phyloP scores from a whole-genome alignment of 2,113 vertebrate genomes.

The Phylloscopus trochilus region DNA sequence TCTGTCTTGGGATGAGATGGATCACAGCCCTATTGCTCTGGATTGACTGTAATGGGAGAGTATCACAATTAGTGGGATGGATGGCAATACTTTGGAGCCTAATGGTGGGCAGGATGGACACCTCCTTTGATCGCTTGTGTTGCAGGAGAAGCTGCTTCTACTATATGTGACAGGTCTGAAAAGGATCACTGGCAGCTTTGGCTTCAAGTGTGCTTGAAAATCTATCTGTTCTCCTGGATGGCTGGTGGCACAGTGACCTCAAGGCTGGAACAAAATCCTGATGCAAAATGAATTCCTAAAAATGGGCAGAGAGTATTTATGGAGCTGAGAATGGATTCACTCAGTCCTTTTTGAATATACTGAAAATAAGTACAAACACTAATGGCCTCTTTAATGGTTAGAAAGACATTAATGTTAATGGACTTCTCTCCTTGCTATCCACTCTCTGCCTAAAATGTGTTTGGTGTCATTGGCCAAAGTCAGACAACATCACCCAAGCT shows the following conservation, averaged over 20 bases:
- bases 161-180: background rate
- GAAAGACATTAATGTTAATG: background rate
- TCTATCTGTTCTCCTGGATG: background rate
- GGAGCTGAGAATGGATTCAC: background rate
- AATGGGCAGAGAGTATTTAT: background rate
- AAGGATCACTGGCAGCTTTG: background rate
- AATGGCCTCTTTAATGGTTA: background rate
- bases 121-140: background rate
- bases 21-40: background rate
- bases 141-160: background rate
- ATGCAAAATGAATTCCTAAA: background rate
- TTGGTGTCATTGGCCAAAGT: constrained; percentile 15
- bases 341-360: background rate
- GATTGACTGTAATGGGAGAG: background rate
- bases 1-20: background rate
- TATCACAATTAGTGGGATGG: background rate
- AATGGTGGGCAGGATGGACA: background rate
- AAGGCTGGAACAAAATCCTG: background rate
- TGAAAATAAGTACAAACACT: constrained; percentile 5
- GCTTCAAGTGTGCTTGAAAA: background rate
- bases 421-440: background rate
- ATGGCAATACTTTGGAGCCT: background rate
- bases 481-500: background rate
- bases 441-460: background rate
- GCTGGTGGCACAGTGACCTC: background rate